Evolutionary conservation across 2,888 invertebrate genomes (phyloP), one percentile per base, ranked within the genome.

Genomic region (Plemyria rubiginata): DNA sequence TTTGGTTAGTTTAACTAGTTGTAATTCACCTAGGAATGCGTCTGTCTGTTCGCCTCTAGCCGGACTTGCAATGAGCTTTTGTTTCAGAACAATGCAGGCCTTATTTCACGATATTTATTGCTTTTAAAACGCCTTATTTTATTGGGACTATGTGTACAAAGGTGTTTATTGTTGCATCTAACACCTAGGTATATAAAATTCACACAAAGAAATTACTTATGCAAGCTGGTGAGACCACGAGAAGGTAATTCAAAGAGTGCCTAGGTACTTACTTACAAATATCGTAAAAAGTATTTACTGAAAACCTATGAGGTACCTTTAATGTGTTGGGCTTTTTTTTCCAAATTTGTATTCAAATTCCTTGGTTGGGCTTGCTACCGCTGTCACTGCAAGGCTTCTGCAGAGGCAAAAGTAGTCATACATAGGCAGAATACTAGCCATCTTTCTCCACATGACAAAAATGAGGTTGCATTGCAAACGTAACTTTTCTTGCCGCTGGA

Each of bases 1-100:
- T 78, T 77, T 79, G 77, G 75, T 75, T 75, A 75, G 56, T 54
- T 79, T 82, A 79, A 82, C 80, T 80, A 83, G 81, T 80, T 75
- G 80, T 84, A 85, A 86, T 84, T 85, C 81, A 84, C 85, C 85
- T 84, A 86, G 86, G 87, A 88, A 88, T 86, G 86, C 76, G 75
- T 76, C 76, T 77, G 79, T 76, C 80, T 73, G 71, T 71, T 63
- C 66, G 63, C 68, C 67, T 48, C 62, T 54, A 53, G 68, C 67
- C 62, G 65, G 68, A 62, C 55, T 69, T 59, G 62, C 68, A 69
- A 73, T 70, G 69, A 74, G 67, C 71, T 71, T 76, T 74, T 76
- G 74, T 74, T 71, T 60, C 38, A 59, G 60, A 68, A 67, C 70
- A 71, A 70, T 64, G 62, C 52, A 43, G 28, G 57, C 58, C 54